Evolutionary conservation across 2,888 invertebrate species (phyloP), one percentile per base, ranked within the genome.

Genomic region (Gortyna flavago): DNA sequence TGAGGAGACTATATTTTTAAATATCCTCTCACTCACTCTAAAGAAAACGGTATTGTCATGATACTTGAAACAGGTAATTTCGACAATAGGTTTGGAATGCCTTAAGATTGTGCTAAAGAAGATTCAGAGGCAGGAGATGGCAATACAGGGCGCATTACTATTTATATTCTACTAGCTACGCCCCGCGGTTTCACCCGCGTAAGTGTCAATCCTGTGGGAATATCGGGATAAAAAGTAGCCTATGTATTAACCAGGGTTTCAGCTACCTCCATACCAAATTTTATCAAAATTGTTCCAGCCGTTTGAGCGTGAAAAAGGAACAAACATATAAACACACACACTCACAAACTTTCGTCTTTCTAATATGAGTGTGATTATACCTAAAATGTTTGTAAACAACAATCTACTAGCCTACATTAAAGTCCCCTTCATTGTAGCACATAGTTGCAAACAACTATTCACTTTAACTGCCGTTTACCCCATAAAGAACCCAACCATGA

Each of bases 401-500:
- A 69, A 70, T n/a, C 25, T 38, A 62, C n/a, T 67, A 35, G 59
- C 32, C 35, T 59, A 51, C 16, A 83, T 65, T 65, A 21, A 48
- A 44, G 41, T 64, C 80, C 85, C 80, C 69, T 80, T 8, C 61
- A 70, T 85, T 75, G 29, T 57, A 48, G 16, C 44, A 48, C 13
- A 41, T 18, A 35, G 32, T 81, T 75, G 62, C 71, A 81, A 85
- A 25, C 62, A 54, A 72, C 64, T 69, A 83, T 70, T 71, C 81
- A 73, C 54, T 51, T 72, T 61, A 54, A 62, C 64, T 69, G 71
- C 65, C 61, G 71, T 83, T 84, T 84, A 79, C 84, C 80, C 75
- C 72, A 75, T 62, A 84, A 79, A 13, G 59, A 57, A 73, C 9
- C 75, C 41, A 84, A 73, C 87, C 84, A 65, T 84, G 65, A 84